These are phyloP conservation scores for Dicyrtoma fusca DNA, from an alignment of 2,888 invertebrate species.

Conservation along the genomic window DNA sequence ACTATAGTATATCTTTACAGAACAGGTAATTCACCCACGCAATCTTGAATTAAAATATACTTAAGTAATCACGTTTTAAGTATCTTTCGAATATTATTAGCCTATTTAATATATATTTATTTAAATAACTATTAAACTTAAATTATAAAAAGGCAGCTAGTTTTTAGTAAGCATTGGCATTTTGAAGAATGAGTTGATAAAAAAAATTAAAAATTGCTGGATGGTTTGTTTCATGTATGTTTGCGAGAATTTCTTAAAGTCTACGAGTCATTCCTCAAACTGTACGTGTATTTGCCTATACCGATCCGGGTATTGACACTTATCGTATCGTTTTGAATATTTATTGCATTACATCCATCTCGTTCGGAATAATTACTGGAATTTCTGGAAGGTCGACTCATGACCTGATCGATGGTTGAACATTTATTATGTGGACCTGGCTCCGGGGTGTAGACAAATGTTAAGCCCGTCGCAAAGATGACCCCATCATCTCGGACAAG, in stretches of 20 bases:
- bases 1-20: no score
- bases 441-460: conserved; percentile 65
- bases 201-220: no score
- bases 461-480: conserved; percentile 64
- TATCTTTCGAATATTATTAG: not conserved
- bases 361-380: conserved; percentile 14
- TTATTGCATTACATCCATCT: conserved; percentile 21
- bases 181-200: not conserved
- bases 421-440: conserved; percentile 60
- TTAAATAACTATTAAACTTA: not conserved
- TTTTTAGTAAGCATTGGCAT: not conserved
- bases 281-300: conserved; percentile 31
- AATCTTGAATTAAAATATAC: no score
- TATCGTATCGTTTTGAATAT: conserved; percentile 23
- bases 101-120: not conserved
- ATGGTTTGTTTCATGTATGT: not conserved
- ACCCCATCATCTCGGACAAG: conserved; percentile 65
- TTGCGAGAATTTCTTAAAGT: no score
- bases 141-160: not conserved
- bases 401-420: conserved; percentile 52
- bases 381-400: conserved; percentile 41
- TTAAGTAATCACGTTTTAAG: not conserved
- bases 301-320: conserved; percentile 30
- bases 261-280: conserved; percentile 20
- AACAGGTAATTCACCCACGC: no score